Base-by-base conservation (phyloP, 2,113 vertebrate genomes). In the Mustela lutreola region DNA sequence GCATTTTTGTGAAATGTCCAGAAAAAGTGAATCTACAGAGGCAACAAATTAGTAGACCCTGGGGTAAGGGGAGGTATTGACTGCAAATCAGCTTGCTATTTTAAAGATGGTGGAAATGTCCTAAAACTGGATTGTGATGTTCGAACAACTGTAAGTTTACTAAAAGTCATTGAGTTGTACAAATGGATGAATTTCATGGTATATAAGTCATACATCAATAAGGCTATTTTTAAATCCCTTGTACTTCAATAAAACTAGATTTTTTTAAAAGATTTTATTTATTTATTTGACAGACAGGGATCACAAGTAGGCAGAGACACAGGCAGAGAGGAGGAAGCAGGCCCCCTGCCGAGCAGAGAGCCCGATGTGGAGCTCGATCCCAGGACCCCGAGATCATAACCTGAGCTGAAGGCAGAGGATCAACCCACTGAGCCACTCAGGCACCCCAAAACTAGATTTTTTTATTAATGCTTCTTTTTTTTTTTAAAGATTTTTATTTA, bases 11-110 rank as follows among this genome's bases (percentile, higher is more conserved):
- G 31, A 86, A 96, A 81, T 65, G 36, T 65, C 36, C 63, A 87
- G 81, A 91, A 94, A 91, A 73, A 24, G 24, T 45, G 31, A 39
- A 65, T 58, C 56, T 45, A 31, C 45, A 36, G 80, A 90, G 92
- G 45, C 62, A 90, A 18, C 71, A 90, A 22, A 36, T 79, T 79
- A 85, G 50, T 62, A 85, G 56, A 48, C 28, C 6, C 45, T 91
- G 16, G 50, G 26, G 7, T 58, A 26, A 67, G 39, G 39, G 39
- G 9, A 83, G 18, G 33, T 93, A 56, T 79, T 93, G 33, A 75
- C 15, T 96, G 24, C 19, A 89, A 70, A 92, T 84, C 42, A 63
- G 53, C n/a, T 79, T 65, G 28, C 63, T 95, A 39, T 85, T 95
- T 93, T 31, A 2, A 58, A 36, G 56, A 80, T 62, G 39, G 70